Evolutionary conservation across 2,888 invertebrate genomes (phyloP).

Genomic region (Norana najaformis): DNA sequence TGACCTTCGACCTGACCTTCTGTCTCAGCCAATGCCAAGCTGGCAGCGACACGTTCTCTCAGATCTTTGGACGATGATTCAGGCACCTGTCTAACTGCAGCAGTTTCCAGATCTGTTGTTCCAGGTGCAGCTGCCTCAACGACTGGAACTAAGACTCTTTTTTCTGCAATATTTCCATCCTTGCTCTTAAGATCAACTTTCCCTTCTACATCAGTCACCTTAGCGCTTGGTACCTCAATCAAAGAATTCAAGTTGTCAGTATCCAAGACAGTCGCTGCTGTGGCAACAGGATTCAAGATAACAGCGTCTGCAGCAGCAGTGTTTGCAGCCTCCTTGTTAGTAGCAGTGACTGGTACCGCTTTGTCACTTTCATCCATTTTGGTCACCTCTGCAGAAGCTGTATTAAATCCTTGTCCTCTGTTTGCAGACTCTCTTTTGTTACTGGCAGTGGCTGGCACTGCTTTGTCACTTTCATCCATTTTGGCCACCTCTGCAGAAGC

Average conservation of each 20-base stretch:
- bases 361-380: background rate
- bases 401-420: background rate
- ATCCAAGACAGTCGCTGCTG: background rate
- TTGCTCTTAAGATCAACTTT: background rate
- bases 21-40: too few relatives aligned
- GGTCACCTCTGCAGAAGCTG: background rate
- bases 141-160: background rate
- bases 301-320: background rate
- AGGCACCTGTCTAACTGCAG: background rate
- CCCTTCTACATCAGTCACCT: background rate
- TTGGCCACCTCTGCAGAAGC: background rate
- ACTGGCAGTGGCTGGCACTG: background rate
- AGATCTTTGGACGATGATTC: background rate
- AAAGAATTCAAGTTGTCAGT: background rate
- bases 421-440: background rate
- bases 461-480: background rate
- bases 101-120: conserved; percentile 13
- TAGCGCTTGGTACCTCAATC: background rate
- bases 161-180: background rate
- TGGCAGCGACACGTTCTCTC: background rate
- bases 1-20: too few relatives aligned
- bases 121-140: background rate
- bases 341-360: background rate
- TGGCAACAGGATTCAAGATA: background rate
- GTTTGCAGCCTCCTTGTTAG: background rate